These are phyloP conservation scores for Drosophila phalerata DNA, from an alignment of 2,888 invertebrate genomes.

Conservation along the genomic window DNA sequence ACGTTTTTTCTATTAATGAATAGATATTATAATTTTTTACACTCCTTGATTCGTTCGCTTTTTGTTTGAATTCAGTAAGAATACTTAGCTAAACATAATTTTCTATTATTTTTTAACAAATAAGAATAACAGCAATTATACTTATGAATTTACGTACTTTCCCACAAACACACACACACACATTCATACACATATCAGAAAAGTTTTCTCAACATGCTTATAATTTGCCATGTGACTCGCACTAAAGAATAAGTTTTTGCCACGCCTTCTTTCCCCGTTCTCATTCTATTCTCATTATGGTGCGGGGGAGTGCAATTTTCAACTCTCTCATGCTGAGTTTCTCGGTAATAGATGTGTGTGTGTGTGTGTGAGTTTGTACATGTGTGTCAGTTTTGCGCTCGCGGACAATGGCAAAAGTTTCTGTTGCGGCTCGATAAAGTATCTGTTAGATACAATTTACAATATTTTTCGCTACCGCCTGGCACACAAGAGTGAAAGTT, in stretches of 20 bases:
- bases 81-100: background rate
- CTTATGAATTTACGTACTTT: background rate
- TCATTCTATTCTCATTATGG: constrained; percentile 57
- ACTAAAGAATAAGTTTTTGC: constrained; percentile 48
- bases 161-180: background rate
- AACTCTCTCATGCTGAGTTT: constrained; percentile 44
- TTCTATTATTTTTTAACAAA: background rate
- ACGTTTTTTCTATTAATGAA: no score
- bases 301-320: constrained; percentile 53
- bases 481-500: constrained; percentile 67
- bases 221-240: constrained; percentile 54
- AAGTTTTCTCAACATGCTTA: constrained; percentile 38
- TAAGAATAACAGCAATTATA: background rate
- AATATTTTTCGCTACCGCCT: constrained; percentile 64
- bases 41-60: no score
- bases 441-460: constrained; percentile 78
- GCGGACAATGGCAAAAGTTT: constrained; percentile 79
- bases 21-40: no score
- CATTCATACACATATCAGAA: constrained; percentile 3
- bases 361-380: constrained; percentile 35
- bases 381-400: constrained; percentile 63
- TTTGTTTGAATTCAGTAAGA: no score
- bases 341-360: constrained; percentile 7
- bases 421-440: constrained; percentile 76
- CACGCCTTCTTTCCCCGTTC: constrained; percentile 24